phyloP scores from a whole-genome alignment of 2,888 invertebrate genomes.

The Globia sparganii region DNA sequence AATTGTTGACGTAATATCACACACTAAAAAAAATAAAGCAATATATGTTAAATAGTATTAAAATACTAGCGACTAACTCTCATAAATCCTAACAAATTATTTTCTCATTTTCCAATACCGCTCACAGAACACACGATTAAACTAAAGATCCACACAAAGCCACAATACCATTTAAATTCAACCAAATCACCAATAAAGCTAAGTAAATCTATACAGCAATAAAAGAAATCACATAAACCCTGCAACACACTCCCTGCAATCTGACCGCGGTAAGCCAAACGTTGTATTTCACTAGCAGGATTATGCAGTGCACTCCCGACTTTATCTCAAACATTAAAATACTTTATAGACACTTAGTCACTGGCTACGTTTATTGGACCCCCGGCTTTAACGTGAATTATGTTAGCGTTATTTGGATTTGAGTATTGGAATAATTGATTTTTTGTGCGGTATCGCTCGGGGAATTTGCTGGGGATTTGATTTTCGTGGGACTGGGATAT shows the following conservation, averaged over 20 bases:
- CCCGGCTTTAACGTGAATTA: slow-evolving; percentile 52
- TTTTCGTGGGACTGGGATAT: slow-evolving; percentile 9
- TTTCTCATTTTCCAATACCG: background rate
- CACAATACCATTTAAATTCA: slow-evolving; percentile 37
- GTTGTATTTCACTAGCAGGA: slow-evolving; percentile 69
- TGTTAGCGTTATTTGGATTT: slow-evolving; percentile 54
- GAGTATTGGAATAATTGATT: slow-evolving; percentile 58
- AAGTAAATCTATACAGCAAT: slow-evolving; percentile 63
- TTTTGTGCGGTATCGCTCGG: slow-evolving; percentile 38
- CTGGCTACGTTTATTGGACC: slow-evolving; percentile 60
- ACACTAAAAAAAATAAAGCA: background rate
- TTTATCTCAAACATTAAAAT: slow-evolving; percentile 80
- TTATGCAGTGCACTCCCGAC: slow-evolving; percentile 66
- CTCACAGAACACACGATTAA: slow-evolving; percentile 24
- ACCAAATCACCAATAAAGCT: slow-evolving; percentile 57
- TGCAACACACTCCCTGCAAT: slow-evolving; percentile 64
- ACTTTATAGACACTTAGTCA: slow-evolving; percentile 76
- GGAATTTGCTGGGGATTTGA: slow-evolving; percentile 28
- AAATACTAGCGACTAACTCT: background rate
- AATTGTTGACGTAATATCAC: background rate
- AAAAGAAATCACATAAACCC: slow-evolving; percentile 71
- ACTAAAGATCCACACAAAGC: slow-evolving; percentile 24
- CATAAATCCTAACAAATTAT: background rate
- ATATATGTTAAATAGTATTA: background rate
- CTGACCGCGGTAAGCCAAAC: slow-evolving; percentile 67